Evolutionary conservation across 2,113 vertebrate species (phyloP).

Genomic region (Spea bombifrons): DNA sequence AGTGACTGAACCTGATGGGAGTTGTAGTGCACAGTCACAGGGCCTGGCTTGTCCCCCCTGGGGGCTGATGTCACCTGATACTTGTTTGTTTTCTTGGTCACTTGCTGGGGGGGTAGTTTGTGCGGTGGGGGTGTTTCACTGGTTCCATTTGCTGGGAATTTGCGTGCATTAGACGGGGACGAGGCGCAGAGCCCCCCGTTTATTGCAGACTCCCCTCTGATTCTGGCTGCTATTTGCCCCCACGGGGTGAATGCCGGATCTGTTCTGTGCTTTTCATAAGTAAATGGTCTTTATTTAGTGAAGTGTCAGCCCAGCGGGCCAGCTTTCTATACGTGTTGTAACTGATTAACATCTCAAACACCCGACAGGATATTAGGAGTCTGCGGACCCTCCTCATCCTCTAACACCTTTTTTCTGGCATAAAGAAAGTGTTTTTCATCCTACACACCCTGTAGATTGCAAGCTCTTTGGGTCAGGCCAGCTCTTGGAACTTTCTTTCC

Average conservation of each 20-base stretch:
- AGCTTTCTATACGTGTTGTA: neutral
- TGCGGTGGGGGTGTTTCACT: no score
- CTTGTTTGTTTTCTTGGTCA: slow-evolving; percentile 17
- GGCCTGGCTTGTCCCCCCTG: neutral
- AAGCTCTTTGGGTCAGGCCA: no score
- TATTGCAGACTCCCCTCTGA: neutral
- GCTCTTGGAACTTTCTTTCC: no score
- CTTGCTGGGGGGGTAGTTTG: slow-evolving; percentile 8
- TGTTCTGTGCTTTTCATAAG: slow-evolving; percentile 17
- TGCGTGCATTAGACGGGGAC: no score
- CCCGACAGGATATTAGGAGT: neutral
- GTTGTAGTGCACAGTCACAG: slow-evolving; percentile 9
- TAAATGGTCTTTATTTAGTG: neutral
- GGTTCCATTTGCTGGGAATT: no score
- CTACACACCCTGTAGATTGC: no score
- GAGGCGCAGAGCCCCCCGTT: no score
- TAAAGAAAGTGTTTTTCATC: no score
- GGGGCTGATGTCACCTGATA: neutral
- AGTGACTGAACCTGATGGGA: neutral
- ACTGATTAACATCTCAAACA: slow-evolving; percentile 33
- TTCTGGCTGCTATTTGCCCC: neutral
- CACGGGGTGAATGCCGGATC: neutral
- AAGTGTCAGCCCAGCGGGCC: neutral
- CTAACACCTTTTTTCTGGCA: no score
- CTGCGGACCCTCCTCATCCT: no score